Evolutionary conservation across 2,797 vertebrate species (phyloP), one percentile per base, ranked within the genome.

Genomic region (Eospalax fontanierii): DNA sequence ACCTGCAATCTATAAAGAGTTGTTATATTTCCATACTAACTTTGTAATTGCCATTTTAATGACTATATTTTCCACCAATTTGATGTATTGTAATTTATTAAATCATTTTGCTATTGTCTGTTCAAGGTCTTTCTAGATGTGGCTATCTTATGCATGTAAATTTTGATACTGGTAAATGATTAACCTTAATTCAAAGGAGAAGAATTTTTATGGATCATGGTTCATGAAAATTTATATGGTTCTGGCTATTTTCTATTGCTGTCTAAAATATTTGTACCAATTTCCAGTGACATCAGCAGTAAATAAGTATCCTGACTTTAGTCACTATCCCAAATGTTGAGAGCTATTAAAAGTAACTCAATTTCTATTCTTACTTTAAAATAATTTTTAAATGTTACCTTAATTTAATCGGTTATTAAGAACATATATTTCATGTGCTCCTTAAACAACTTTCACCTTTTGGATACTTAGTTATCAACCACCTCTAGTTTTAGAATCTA

Each of bases 41-140:
- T 93, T 89, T 91, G 73, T 68, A 96, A 85, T 94, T 76, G 87
- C 50, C 30, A 92, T 91, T 95, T 80, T 87, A 94, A 85, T 89
- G 87, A 78, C 6, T 61, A 26, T 57, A 16, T 83, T 90, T 92
- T 91, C 68, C 15, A 92, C 92, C 75, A 87, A 43, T 26, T 91
- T 83, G 65, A 80, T 66, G 14, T 76, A 71, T 54, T 90, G 2
- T 68, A 92, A 83, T 90, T 94, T 94, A 90, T 65, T 79, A 92
- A 91, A 66, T 88, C 19, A 86, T 73, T 79, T 94, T 86, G 33
- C 26, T 84, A 9, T 83, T 87, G 43, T 78, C 21, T 46, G 12
- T 76, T 65, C 93, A 87, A 26, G n/a, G 43, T 90, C 38, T 91
- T 93, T 96, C 46, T 71, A 86, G 15, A 7, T 26, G 89, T 96